Conservation (phyloP, 92 coral and sea anemone genomes). For the Siderastrea siderea region DNA sequence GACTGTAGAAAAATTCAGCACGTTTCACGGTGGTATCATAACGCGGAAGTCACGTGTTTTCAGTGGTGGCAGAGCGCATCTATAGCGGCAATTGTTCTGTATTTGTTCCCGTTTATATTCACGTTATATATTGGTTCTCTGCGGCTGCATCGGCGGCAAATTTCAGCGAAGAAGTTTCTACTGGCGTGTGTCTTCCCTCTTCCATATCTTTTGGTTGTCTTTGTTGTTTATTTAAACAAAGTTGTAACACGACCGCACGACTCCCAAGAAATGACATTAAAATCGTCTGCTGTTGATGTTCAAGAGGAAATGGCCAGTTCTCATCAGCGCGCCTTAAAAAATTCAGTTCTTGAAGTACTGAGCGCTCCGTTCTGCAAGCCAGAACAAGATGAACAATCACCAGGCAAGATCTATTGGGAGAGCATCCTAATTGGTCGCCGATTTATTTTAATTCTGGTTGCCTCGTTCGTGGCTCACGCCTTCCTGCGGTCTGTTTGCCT, state of each 20-base stretch:
- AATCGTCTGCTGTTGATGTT: background rate
- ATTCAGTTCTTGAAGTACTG: slow-evolving; percentile 41
- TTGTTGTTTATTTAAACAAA: background rate
- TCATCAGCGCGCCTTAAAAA: background rate
- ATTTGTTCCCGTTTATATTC: slow-evolving; percentile 53
- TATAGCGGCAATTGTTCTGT: background rate
- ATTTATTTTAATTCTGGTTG: slow-evolving; percentile 41
- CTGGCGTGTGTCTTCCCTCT: slow-evolving; percentile 48
- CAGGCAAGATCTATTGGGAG: slow-evolving; percentile 63
- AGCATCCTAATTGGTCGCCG: slow-evolving; percentile 67
- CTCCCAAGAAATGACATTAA: background rate
- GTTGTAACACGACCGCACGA: background rate
- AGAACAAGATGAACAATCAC: background rate
- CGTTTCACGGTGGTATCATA: slow-evolving; percentile 42
- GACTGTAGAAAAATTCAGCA: slow-evolving; percentile 47
- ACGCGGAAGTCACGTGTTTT: slow-evolving; percentile 51
- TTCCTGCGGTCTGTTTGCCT: slow-evolving; percentile 52
- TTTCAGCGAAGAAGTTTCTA: slow-evolving; percentile 32
- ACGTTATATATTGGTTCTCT: slow-evolving; percentile 29
- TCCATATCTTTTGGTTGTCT: slow-evolving; percentile 28
- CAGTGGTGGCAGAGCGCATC: slow-evolving; percentile 54
- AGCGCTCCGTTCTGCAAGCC: slow-evolving; percentile 53
- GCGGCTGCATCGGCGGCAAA: slow-evolving; percentile 35
- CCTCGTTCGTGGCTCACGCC: slow-evolving; percentile 24
- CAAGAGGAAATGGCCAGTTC: background rate